Evolutionary conservation across 2,888 invertebrate genomes (phyloP).

Genomic region (Caenorhabditis sp.): DNA sequence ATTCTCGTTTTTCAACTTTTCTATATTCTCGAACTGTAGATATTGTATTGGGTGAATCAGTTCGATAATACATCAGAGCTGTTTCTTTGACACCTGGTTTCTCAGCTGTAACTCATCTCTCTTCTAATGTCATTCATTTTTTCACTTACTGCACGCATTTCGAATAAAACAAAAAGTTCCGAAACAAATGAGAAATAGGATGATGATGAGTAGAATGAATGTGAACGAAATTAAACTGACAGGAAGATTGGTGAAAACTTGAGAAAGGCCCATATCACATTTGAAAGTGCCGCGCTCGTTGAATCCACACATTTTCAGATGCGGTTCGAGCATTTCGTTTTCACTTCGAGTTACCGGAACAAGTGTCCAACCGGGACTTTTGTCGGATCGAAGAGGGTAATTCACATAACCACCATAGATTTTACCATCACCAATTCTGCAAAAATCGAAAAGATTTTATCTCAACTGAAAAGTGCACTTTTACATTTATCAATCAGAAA

Average conservation of each 20-base stretch:
- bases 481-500: too few relatives aligned
- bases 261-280: conserved; percentile 51
- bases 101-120: conserved; percentile 15
- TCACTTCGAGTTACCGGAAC: conserved; percentile 55
- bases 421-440: conserved; percentile 59
- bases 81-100: conserved; percentile 40
- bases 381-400: conserved; percentile 53
- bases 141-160: conserved; percentile 34
- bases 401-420: conserved; percentile 62
- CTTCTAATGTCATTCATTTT: conserved; percentile 1
- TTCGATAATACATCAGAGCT: conserved; percentile 48
- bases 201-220: conserved; percentile 29
- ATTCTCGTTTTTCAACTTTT: conserved; percentile 47
- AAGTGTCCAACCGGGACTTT: conserved; percentile 55
- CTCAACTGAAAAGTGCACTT: too few relatives aligned
- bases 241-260: conserved; percentile 43
- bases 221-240: conserved; percentile 30
- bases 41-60: conserved; percentile 45
- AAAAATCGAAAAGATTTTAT: background rate
- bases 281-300: conserved; percentile 55
- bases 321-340: conserved; percentile 57
- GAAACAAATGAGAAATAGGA: conserved; percentile 31
- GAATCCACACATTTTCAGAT: conserved; percentile 56
- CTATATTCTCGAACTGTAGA: conserved; percentile 48
- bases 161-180: conserved; percentile 35